Evolutionary conservation across 2,888 invertebrate species (phyloP), one percentile per base, ranked within the genome.

Genomic region (Agapostemon virescens): DNA sequence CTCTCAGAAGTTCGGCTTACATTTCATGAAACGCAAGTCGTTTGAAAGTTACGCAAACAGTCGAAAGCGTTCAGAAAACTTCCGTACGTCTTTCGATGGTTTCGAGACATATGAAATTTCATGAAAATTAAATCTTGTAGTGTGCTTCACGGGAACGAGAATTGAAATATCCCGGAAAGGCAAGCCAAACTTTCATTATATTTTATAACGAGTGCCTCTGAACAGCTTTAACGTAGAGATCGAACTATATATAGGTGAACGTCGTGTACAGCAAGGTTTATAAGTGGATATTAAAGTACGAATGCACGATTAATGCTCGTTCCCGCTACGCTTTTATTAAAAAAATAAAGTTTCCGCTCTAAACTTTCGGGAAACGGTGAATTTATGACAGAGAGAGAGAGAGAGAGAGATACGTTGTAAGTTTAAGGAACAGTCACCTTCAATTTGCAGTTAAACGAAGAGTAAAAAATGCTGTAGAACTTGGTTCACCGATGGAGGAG

Each of bases 1-100:
- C 33, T 49, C 78, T 36, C 13, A 36, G 64, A 78, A 78, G 69
- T 78, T 78, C 30, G 15, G 66, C 38, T 66, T 66, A 36, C 63
- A 23, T 78, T 78, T 76, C 61, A 33, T 30, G 55, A 61, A 55
- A 61, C 33, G 61, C 33, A 20, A 78, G 76, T 33, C 52, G 69
- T 63, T 76, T 23, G 55, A 66, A 78, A 78, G 55, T 78, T 78
- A 45, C 38, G 15, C 45, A 61, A 58, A 49, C 45, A 45, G 40
- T 2, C 64, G 69, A 36, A 66, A 70, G 64, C 58, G 38, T 58
- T 36, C 13, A 30, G n/a, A 20, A 69, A 76, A 78, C 49, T 66
- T 69, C 42, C 6, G 40, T 30, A 52, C 63, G 61, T 64, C 61
- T 58, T 55, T 67, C 64, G 36, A 45, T 55, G 20, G 40, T 55